Percentiles rank a stretch among this genome's conserved stretches.
These are phyloP conservation scores for Triplophysa siluroides DNA, from an alignment of 2,113 vertebrate genomes.

Conservation along the genomic window DNA sequence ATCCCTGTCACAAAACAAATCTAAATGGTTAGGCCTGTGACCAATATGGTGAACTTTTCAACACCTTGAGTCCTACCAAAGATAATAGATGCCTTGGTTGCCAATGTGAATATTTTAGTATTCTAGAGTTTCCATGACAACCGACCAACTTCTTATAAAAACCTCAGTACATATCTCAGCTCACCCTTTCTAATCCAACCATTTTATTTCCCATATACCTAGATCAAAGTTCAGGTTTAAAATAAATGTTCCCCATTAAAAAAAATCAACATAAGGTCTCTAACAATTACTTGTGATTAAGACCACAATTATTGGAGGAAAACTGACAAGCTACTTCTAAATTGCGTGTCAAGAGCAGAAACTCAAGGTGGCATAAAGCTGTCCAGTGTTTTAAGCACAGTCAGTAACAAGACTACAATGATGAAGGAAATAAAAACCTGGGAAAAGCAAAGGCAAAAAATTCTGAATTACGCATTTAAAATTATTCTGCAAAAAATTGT, in stretches of 20 bases:
- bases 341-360: background rate
- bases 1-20: background rate
- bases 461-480: background rate
- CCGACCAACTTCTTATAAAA: constrained; percentile 37
- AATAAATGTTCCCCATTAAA: background rate
- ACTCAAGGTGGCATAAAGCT: constrained; percentile 20
- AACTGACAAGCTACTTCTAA: background rate
- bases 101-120: constrained; percentile 27
- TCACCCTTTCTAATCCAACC: background rate
- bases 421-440: background rate
- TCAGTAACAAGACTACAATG: background rate
- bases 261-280: background rate
- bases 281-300: constrained; percentile 2
- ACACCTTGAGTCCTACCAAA: background rate
- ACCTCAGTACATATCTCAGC: background rate
- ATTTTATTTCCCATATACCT: background rate
- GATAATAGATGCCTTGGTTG: constrained; percentile 37
- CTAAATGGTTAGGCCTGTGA: background rate
- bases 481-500: background rate
- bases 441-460: background rate
- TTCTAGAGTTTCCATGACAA: constrained; percentile 62
- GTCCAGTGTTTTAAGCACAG: constrained; percentile 29
- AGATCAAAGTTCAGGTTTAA: background rate
- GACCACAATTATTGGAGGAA: background rate
- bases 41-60: background rate